phyloP scores from a whole-genome alignment of 2,888 invertebrate species.

The Myopa testacea region DNA sequence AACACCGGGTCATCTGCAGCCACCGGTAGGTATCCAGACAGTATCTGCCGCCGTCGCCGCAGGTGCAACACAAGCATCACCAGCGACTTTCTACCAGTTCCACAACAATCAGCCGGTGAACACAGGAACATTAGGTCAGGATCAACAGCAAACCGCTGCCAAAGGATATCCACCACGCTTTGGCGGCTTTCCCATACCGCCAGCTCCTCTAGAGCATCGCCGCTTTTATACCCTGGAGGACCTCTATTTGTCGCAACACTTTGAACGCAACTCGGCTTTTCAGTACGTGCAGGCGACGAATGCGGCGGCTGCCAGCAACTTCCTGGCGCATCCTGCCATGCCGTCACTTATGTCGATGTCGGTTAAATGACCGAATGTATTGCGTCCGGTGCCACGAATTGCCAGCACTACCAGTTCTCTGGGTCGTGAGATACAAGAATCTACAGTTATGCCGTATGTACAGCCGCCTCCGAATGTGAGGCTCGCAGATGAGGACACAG shows the following conservation, averaged over 20 bases:
- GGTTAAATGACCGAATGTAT: constrained; percentile 46
- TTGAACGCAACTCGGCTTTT: constrained; percentile 66
- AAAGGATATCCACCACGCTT: constrained; percentile 56
- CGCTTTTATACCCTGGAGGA: constrained; percentile 66
- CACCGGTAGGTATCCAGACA: neutral
- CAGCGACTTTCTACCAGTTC: neutral
- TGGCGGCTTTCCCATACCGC: constrained; percentile 54
- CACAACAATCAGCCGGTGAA: neutral
- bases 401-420: constrained; percentile 53
- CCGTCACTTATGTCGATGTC: constrained; percentile 51
- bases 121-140: neutral
- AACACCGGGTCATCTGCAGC: constrained; percentile 18
- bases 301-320: constrained; percentile 54
- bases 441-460: constrained; percentile 8
- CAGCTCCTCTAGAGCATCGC: constrained; percentile 59
- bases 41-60: constrained; percentile 23
- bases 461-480: constrained; percentile 29
- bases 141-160: constrained; percentile 37
- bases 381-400: constrained; percentile 67
- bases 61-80: constrained; percentile 18
- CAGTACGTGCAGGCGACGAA: constrained; percentile 66
- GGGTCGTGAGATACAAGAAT: constrained; percentile 42
- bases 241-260: constrained; percentile 64
- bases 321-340: constrained; percentile 50
- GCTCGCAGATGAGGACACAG: neutral